A percentile compares a stretch with the other conserved stretches of the same genome.
Conservation (phyloP, 2,797 vertebrate species). For the Melanotaenia maccullochi region DNA sequence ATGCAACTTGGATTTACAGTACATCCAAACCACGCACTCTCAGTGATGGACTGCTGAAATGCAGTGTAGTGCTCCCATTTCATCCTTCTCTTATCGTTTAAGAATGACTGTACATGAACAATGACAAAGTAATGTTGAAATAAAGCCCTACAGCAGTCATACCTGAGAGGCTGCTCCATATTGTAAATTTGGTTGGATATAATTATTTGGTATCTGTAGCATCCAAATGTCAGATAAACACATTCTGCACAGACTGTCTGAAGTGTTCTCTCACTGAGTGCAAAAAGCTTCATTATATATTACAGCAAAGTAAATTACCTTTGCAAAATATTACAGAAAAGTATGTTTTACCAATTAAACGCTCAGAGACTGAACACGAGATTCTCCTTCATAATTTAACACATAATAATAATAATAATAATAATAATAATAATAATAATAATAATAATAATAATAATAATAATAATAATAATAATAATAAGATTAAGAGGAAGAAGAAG, state of each 20-base stretch:
- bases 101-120: conserved; percentile 60
- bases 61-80: conserved; percentile 49
- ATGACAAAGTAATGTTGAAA: conserved; percentile 55
- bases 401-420: neutral
- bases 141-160: conserved; percentile 40
- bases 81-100: conserved; percentile 54
- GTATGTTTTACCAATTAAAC: neutral
- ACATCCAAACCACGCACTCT: conserved; percentile 49
- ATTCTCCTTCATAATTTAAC: neutral
- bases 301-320: neutral
- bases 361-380: neutral
- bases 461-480: no score
- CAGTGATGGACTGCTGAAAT: conserved; percentile 64
- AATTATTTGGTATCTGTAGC: conserved; percentile 37
- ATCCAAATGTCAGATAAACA: conserved; percentile 41
- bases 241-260: conserved; percentile 6
- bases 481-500: no score
- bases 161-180: conserved; percentile 52
- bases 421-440: neutral
- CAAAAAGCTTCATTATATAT: neutral
- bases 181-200: conserved; percentile 34
- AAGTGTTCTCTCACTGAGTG: neutral
- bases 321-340: neutral
- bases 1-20: conserved; percentile 59
- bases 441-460: no score